Percentiles rank a stretch among this genome's conserved stretches.
Evolutionary conservation across 2,797 vertebrate species (phyloP).

Genomic region (Florisuga fusca): DNA sequence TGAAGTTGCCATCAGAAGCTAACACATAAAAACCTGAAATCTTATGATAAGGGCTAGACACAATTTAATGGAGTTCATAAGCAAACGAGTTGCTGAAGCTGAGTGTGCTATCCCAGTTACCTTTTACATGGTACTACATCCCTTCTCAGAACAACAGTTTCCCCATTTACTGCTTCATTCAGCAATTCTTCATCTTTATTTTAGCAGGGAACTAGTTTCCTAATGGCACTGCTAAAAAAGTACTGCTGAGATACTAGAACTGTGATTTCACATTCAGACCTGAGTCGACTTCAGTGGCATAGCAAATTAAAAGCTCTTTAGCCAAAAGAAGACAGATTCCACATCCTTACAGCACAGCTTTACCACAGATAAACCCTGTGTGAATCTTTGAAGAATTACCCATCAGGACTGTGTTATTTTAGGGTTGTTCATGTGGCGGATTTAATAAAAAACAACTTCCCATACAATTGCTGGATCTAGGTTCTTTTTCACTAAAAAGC

Average conservation of each 20-base stretch:
- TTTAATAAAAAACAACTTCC: not conserved
- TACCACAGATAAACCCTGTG: fast-evolving
- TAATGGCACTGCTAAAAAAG: not conserved
- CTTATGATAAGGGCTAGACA: not conserved
- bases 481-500: not conserved
- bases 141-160: not conserved
- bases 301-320: not conserved
- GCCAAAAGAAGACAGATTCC: not conserved
- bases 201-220: not conserved
- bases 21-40: not conserved
- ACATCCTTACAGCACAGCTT: not conserved
- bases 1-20: not conserved
- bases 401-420: not conserved
- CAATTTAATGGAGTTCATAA: not conserved
- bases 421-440: not conserved
- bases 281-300: not conserved
- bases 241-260: not conserved
- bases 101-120: not conserved
- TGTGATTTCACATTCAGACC: not conserved
- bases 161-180: not conserved
- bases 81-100: not conserved
- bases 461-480: not conserved
- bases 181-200: not conserved
- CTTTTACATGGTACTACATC: not conserved
- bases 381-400: not conserved